Evolutionary conservation across 2,113 vertebrate genomes (phyloP), one percentile per base, ranked within the genome.

Genomic region (Paratilapia polleni): DNA sequence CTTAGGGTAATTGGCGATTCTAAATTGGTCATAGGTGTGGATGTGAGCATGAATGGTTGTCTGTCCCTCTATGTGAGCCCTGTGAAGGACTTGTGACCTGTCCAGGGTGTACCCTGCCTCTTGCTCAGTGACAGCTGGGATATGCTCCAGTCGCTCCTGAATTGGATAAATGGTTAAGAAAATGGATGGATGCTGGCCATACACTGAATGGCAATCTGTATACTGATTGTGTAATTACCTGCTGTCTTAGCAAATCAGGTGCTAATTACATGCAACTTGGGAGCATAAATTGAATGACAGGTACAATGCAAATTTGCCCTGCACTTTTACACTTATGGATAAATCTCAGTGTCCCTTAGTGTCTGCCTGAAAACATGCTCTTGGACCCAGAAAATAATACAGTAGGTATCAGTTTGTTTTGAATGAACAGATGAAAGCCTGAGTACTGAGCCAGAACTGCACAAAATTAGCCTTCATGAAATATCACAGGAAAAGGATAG

Each of bases 201-300:
- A 8, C 20, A n/a, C 26, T 0, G 43, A 73, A 73, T 52, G 47
- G 24, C 28, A 24, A 70, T 70, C 66, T 52, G 49, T 54, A 52
- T 73, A 20, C 28, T 52, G 43, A 47, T 26, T 82, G 11, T 1
- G 19, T 86, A 86, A 80, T 70, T 57, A 70, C 17, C 43, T 1
- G 54, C 66, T 80, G 34, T 36, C 47, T 88, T 36, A 58, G 70
- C 49, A 73, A 82, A 64, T 88, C 59, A 31, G 63, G 49, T 73
- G 28, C 58, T 84, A 73, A 84, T 78, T 74, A 28, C 24, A 52
- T 78, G 36, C 73, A 56, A 41, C 62, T 68, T 85, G 56, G 12
- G 47, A 57, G n/a, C 2, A 0, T 43, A 62, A 73, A 74, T 54
- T 19, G 2, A 82, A 61, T 77, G 11, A 80, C 62, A 80, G 19